Percentiles rank a stretch among this genome's conserved stretches.
phyloP scores from a whole-genome alignment of 2,888 invertebrate genomes.

The Neocrepidodera transversa region DNA sequence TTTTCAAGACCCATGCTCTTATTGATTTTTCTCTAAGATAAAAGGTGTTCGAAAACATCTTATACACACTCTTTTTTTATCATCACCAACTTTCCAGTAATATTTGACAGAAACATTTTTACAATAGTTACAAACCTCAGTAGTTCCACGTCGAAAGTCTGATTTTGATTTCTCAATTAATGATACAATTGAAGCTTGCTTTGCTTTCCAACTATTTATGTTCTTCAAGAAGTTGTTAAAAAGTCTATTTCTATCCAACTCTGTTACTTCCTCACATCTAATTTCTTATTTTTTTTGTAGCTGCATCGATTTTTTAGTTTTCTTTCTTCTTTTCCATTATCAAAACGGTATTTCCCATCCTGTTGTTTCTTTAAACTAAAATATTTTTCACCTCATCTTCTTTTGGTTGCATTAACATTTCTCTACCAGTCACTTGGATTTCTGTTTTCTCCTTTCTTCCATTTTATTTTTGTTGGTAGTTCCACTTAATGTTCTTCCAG shows the following conservation, averaged over 20 bases:
- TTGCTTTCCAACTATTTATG: neutral
- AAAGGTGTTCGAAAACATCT: conserved; percentile 1
- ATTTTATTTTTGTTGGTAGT: no score
- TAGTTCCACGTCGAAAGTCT: neutral
- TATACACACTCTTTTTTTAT: neutral
- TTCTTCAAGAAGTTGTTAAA: neutral
- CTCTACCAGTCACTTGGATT: no score
- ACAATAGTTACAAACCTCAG: neutral
- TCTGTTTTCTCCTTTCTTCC: no score
- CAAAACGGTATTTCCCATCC: neutral
- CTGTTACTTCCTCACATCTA: neutral
- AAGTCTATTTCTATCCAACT: neutral
- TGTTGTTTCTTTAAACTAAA: neutral
- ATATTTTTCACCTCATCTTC: neutral
- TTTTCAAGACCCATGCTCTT: no score
- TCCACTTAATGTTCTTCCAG: no score
- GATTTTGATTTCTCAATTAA: neutral
- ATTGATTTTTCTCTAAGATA: no score
- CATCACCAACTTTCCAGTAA: neutral
- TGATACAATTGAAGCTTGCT: neutral
- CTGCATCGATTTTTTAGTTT: neutral
- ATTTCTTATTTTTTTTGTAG: neutral
- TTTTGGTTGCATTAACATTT: no score
- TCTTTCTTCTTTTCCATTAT: neutral
- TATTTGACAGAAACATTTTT: neutral